Base-by-base conservation (phyloP, 2,888 invertebrate species). In the Phyllotreta cruciferae region DNA sequence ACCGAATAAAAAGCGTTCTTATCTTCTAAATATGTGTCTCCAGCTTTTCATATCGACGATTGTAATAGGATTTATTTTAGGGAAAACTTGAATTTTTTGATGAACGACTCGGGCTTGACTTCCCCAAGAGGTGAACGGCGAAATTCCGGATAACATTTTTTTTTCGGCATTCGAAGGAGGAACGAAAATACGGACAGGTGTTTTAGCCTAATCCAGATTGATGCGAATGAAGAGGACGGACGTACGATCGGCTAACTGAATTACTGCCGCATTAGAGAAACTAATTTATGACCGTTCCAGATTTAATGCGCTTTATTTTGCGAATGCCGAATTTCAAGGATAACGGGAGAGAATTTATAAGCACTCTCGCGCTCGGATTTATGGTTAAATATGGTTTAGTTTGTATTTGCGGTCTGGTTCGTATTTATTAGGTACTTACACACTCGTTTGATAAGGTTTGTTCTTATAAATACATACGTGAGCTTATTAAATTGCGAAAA, bases 221-320 rank as follows among this genome's bases (percentile, higher is more conserved):
- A 79, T 79, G 78, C 67, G 72, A 70, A 73, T 70, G 70, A 69
- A 72, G 68, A 75, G 78, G 24, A 78, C 76, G 75, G 78, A 78
- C 77, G 77, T 74, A 73, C 76, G 75, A 76, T 76, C 76, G 73
- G 77, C 77, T 77, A 78, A 79, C 78, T 78, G 78, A 79, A 79
- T 78, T 79, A 79, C 77, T 72, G 77, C 75, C 66, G 78, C 76
- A 77, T 78, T 79, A 78, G 71, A 68, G 67, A 56, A 24, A 73
- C 76, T 76, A 77, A 78, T 78, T 78, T 78, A 78, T 79, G 71
- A 77, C 73, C 69, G 73, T 73, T 24, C 71, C 76, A 77, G 77
- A 79, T 78, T 77, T 76, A 73, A 73, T 71, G 72, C 73, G 77
- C 74, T 77, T 75, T 77, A 75, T 77, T 78, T 75, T 76, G 74